Conservation (phyloP, 2,797 vertebrate genomes). For the Ctenopoma multispine region DNA sequence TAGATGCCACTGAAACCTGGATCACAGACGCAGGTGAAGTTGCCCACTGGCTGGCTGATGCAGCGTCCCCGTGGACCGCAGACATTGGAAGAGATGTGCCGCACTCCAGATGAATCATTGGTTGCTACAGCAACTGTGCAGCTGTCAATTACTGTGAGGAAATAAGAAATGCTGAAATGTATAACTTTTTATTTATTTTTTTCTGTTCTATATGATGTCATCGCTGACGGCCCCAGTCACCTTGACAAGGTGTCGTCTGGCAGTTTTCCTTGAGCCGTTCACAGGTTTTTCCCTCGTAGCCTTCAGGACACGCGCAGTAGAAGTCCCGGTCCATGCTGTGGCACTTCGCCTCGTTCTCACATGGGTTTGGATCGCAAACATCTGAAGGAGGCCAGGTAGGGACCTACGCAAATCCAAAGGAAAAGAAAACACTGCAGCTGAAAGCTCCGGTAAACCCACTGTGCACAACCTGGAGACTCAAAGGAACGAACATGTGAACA, state of each 20-base stretch:
- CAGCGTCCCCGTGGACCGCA: slow-evolving; percentile 94
- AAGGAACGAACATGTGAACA: no score
- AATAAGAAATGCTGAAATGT: background rate
- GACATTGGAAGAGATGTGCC: slow-evolving; percentile 87
- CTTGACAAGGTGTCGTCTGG: slow-evolving; percentile 90
- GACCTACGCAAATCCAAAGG: slow-evolving; percentile 54
- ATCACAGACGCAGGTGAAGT: slow-evolving; percentile 94
- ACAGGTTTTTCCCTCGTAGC: slow-evolving; percentile 93
- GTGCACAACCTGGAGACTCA: no score
- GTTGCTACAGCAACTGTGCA: slow-evolving; percentile 90
- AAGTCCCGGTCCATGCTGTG: slow-evolving; percentile 93
- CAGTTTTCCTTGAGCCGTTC: slow-evolving; percentile 89
- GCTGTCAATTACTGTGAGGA: slow-evolving; percentile 90
- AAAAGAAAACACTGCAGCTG: background rate
- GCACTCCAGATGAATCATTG: slow-evolving; percentile 85
- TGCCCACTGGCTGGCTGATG: slow-evolving; percentile 89
- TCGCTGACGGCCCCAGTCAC: slow-evolving; percentile 62
- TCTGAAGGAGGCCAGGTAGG: slow-evolving; percentile 70
- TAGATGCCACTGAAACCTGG: slow-evolving; percentile 94
- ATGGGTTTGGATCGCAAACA: slow-evolving; percentile 92
- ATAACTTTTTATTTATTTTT: background rate
- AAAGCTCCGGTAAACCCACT: no score
- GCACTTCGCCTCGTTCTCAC: slow-evolving; percentile 91
- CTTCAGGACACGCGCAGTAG: slow-evolving; percentile 94
- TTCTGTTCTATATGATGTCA: fast-evolving